Percentiles rank a stretch among this genome's conserved stretches.
Evolutionary conservation across 2,113 vertebrate genomes (phyloP).

Genomic region (Hydrochoerus hydrochaeris): DNA sequence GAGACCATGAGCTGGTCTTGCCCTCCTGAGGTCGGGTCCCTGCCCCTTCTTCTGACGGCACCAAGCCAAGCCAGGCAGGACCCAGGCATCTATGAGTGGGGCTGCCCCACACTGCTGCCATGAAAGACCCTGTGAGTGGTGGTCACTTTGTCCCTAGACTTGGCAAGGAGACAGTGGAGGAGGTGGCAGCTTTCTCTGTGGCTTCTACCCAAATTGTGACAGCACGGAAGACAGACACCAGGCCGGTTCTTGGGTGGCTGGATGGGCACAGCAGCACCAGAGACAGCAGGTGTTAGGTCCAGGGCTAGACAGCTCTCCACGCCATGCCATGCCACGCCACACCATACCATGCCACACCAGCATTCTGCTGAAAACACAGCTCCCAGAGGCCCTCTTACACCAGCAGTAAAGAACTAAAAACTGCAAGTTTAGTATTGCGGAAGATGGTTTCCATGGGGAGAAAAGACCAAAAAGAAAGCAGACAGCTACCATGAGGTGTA

Average conservation of each 20-base stretch:
- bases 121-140: rapidly evolving
- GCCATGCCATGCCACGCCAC: too few relatives aligned
- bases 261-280: background rate
- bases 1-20: rapidly evolving
- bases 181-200: background rate
- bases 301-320: background rate
- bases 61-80: rapidly evolving
- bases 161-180: rapidly evolving
- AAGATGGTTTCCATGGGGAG: background rate
- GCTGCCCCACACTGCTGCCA: rapidly evolving
- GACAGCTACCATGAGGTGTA: too few relatives aligned
- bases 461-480: background rate
- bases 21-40: background rate
- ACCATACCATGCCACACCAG: too few relatives aligned
- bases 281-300: background rate
- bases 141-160: rapidly evolving
- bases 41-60: rapidly evolving
- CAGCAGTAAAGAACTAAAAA: background rate
- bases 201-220: background rate
- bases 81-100: background rate
- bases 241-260: rapidly evolving
- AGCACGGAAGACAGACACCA: rapidly evolving
- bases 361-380: background rate
- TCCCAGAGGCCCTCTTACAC: background rate
- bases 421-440: background rate